Evolutionary conservation across 1,140 invertebrate genomes (phyloP), one percentile per base, ranked within the genome.

Genomic region (Dinoponera quadriceps): DNA sequence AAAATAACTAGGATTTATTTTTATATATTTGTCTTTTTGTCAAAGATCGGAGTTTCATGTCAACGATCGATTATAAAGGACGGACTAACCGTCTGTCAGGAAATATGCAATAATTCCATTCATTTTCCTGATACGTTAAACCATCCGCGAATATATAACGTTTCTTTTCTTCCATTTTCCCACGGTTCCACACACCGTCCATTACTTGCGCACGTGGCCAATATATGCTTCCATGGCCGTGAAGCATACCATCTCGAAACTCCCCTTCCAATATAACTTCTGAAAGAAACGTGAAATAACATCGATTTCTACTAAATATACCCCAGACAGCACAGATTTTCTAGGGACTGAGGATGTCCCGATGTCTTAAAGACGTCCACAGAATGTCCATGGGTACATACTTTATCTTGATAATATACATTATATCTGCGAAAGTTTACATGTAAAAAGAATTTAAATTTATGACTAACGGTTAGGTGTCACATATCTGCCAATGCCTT

Each of bases 211-310:
- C 94, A 63, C 90, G 89, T 0, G 94, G 94, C 88, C 95, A 96
- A 33, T 89, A 85, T 18, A 95, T 86, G 3, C 93, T 93, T 3
- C 95, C 95, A 0, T 83, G 69, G 14, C 95, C 95, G 72, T 96
- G 94, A 90, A 95, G 95, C 92, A 94, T 92, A 1, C 94, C 95
- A 62, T 95, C 93, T 51, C 93, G 91, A 73, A 95, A 94, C 62
- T 94, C 90, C n/a, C 95, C 95, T 78, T 95, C 93, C 77, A 95
- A 95, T 33, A 93, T 90, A 0, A 94, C 94, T 44, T 92, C 95
- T 95, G 83, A 14, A 68, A 54, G 0, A 77, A n/a, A 38, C 9
- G 11, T 44, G 25, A 11, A 55, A 55, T 29, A 62, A 27, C 20
- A 33, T 16, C 14, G 11, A 51, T 27, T 9, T 16, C n/a, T 25